These are phyloP conservation scores for Neotoxoptera formosana DNA, from an alignment of 1,140 invertebrate genomes.

Conservation along the genomic window DNA sequence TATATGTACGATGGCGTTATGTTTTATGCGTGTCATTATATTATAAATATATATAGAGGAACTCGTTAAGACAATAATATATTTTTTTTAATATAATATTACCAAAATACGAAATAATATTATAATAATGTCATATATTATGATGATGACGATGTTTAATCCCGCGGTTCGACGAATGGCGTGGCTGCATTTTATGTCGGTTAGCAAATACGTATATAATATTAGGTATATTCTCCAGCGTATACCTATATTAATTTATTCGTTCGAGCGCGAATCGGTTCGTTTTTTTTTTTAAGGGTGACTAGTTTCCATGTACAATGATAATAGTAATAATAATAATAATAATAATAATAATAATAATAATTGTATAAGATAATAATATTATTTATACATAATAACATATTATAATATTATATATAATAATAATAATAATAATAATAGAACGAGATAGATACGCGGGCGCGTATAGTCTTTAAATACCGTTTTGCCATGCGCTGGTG, in stretches of 20 bases:
- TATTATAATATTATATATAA: neutral
- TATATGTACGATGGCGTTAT: neutral
- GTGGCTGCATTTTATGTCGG: too few species aligned
- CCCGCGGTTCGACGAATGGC: too few species aligned
- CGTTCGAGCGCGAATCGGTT: neutral
- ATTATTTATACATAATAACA: neutral
- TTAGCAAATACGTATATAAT: too few species aligned
- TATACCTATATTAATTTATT: too few species aligned
- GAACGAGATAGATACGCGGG: conserved; percentile 20
- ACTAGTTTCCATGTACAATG: conserved; percentile 37
- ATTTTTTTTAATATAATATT: too few species aligned
- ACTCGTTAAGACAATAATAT: neutral
- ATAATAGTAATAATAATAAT: neutral
- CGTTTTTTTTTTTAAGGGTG: neutral
- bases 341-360: neutral
- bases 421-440: neutral
- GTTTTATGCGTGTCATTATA: too few species aligned
- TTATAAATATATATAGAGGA: neutral
- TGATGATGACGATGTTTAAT: too few species aligned
- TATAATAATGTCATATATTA: too few species aligned
- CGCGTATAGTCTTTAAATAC: conserved; percentile 10
- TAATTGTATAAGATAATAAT: neutral
- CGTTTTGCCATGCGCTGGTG: neutral
- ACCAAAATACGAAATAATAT: too few species aligned
- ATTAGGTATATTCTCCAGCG: too few species aligned